phyloP scores from a whole-genome alignment of 1,140 invertebrate species.

The Spodoptera frugiperda region DNA sequence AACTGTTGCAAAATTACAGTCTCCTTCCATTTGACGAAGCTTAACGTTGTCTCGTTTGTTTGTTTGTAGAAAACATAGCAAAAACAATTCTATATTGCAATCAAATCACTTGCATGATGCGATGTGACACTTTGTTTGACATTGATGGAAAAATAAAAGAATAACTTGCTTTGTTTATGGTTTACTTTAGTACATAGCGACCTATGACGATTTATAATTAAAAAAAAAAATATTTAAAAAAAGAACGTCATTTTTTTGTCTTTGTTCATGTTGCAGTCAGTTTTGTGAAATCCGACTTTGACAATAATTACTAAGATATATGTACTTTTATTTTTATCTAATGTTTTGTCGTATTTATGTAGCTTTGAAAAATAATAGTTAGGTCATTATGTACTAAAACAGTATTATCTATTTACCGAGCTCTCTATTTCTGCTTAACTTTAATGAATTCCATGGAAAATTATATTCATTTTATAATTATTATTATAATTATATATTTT shows the following conservation, averaged over 20 bases:
- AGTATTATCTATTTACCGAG: slow-evolving; percentile 21
- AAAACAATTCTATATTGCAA: slow-evolving; percentile 67
- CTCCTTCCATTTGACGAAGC: slow-evolving; percentile 69
- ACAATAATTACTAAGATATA: too few relatives aligned
- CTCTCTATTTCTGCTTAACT: slow-evolving; percentile 66
- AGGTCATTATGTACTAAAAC: slow-evolving; percentile 24
- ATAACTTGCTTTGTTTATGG: background rate
- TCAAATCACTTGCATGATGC: slow-evolving; percentile 63
- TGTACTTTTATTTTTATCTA: too few relatives aligned
- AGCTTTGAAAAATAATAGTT: background rate
- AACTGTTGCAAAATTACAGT: slow-evolving; percentile 80
- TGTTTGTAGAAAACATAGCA: slow-evolving; percentile 76
- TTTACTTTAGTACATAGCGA: slow-evolving; percentile 16
- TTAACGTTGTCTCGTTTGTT: slow-evolving; percentile 42
- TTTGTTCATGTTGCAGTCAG: too few relatives aligned
- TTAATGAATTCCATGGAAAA: slow-evolving; percentile 85
- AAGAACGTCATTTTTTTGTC: too few relatives aligned
- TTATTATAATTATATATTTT: slow-evolving; percentile 78
- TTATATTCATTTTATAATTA: slow-evolving; percentile 83
- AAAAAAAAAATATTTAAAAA: background rate
- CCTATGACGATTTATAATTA: background rate
- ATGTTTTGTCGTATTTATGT: background rate
- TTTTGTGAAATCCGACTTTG: too few relatives aligned
- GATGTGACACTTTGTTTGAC: slow-evolving; percentile 2
- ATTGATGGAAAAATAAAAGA: slow-evolving; percentile 18